Evolutionary conservation across 2,113 vertebrate species (phyloP), one percentile per base, ranked within the genome.

Genomic region (Clupea harengus): DNA sequence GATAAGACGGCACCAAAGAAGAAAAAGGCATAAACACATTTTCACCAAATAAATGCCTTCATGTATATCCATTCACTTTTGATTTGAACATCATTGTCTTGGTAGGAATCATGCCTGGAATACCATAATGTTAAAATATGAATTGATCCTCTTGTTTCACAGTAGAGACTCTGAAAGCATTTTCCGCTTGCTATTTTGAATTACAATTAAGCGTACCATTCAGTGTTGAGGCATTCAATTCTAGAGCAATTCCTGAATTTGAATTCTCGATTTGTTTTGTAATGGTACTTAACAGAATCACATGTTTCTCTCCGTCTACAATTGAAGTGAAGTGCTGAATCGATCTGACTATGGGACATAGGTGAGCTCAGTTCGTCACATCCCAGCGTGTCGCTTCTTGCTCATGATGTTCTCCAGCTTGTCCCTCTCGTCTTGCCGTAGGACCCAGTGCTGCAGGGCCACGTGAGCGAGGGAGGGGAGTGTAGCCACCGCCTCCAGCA

Each of bases 381-480:
- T 86, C 97, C 95, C 92, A 97, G 93, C 82, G 84, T 90, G 2
- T n/a, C 87, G 93, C 82, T 92, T 94, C 84, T 92, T 91, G 84
- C 89, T 92, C 83, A 93, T 90, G 87, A 92, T 87, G 83, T 83
- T 84, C 80, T 91, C 90, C 82, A 98, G 92, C 85, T 83, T 93
- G 57, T 93, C 90, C 44, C 86, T 85, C 44, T 96, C 96, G 0
- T 84, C 72, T 0, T 86, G 67, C 4, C 89, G 88, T 4, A 95
- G 83, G 1, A 86, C 78, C 97, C 97, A 97, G 6, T 96, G 95
- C 84, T 93, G 95, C 91, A 95, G 72, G 4, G 92, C 95, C 85
- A 97, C 89, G 39, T 95, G 95, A 5, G 86, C 90, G 90, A 99
- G 86, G 4, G 90, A 89, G 0, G 94, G 92, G 46, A 97, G 91